Evolutionary conservation across 1,140 invertebrate genomes (phyloP).

Genomic region (Penaeus chinensis): DNA sequence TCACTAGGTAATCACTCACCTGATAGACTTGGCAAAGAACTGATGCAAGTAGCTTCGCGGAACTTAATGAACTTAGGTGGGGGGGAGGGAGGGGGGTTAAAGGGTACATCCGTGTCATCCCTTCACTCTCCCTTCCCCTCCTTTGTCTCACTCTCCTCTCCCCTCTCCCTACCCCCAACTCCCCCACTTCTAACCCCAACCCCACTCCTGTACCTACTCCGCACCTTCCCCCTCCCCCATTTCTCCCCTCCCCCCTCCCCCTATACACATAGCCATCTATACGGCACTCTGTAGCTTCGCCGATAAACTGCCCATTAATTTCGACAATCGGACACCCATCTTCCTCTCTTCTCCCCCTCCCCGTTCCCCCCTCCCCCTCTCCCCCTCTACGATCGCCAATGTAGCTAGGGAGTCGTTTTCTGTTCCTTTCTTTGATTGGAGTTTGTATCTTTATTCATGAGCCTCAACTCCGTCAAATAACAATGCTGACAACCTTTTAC

Average conservation of each 20-base stretch:
- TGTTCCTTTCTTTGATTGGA: constrained; percentile 38
- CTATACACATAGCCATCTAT: constrained; percentile 41
- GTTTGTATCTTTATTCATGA: constrained; percentile 41
- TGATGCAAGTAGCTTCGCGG: too few species aligned
- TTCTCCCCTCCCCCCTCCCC: constrained; percentile 40
- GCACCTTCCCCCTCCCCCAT: constrained; percentile 66
- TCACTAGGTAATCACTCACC: too few species aligned
- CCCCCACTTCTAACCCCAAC: constrained; percentile 54
- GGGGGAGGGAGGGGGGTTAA: too few species aligned
- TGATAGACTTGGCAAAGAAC: too few species aligned
- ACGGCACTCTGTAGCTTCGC: constrained; percentile 29
- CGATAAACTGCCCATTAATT: constrained; percentile 39
- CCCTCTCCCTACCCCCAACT: background rate
- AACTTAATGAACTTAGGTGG: too few species aligned
- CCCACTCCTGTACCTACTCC: constrained; percentile 36
- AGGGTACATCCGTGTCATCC: constrained; percentile 63
- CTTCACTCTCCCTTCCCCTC: constrained; percentile 67
- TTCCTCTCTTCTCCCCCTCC: background rate
- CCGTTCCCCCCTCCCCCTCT: background rate
- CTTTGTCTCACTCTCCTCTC: background rate
- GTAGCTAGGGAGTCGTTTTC: constrained; percentile 34
- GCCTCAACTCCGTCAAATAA: constrained; percentile 43
- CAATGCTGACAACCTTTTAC: constrained; percentile 52
- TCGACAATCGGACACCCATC: constrained; percentile 25
- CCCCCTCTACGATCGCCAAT: constrained; percentile 22